Percentiles rank a stretch among this genome's conserved stretches.
Conservation (phyloP, 2,888 invertebrate genomes). For the Therioaphis trifolii region DNA sequence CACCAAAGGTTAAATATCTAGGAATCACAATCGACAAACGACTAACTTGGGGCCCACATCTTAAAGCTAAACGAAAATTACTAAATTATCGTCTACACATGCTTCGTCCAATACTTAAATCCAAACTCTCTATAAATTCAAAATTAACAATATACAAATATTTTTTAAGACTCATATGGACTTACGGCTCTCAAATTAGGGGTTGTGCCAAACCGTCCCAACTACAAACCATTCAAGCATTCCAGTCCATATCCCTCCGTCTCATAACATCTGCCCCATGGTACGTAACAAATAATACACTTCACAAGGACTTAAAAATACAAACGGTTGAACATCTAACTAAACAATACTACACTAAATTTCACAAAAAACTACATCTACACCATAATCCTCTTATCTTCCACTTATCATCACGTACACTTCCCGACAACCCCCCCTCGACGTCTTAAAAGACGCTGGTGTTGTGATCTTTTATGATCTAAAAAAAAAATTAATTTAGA, state of each 20-base stretch:
- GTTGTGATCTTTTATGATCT: too few species aligned
- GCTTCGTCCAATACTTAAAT: background rate
- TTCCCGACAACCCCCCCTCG: too few species aligned
- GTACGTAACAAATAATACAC: constrained; percentile 6
- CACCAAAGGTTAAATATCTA: background rate
- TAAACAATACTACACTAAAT: too few species aligned
- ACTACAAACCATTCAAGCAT: background rate
- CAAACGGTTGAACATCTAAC: too few species aligned
- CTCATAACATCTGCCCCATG: background rate
- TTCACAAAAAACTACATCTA: too few species aligned
- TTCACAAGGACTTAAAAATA: too few species aligned
- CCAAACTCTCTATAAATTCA: background rate
- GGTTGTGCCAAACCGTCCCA: background rate
- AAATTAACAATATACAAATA: constrained; percentile 18
- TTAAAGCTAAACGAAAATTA: constrained; percentile 13
- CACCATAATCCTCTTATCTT: too few species aligned
- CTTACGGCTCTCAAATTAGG: constrained; percentile 4
- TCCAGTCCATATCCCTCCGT: background rate
- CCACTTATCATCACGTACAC: too few species aligned
- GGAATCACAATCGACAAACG: too few species aligned
- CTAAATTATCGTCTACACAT: constrained; percentile 8
- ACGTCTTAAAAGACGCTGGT: too few species aligned
- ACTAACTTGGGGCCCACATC: too few species aligned
- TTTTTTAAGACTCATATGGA: background rate
- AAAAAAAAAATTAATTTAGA: too few species aligned